Percentiles rank a stretch among this genome's conserved stretches.
Evolutionary conservation across 2,888 invertebrate species (phyloP).

Genomic region (Blastobasis adustella): DNA sequence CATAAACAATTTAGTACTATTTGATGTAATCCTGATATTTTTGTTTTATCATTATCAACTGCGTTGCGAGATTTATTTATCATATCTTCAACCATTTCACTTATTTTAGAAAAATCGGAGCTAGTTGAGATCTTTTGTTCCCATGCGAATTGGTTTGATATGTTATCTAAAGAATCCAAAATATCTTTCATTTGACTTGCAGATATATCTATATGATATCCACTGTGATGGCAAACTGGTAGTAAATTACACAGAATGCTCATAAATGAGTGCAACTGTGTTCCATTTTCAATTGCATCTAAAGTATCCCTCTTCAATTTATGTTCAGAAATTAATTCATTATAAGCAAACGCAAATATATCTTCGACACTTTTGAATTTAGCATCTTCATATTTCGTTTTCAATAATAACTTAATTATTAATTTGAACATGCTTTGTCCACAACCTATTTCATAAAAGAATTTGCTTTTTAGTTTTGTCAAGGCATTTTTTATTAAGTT

Average conservation of each 20-base stretch:
- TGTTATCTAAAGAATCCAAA: constrained; percentile 35
- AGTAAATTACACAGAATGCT: constrained; percentile 44
- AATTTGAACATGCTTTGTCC: constrained; percentile 74
- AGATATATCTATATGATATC: constrained; percentile 29
- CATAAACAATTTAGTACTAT: constrained; percentile 83
- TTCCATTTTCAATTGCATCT: constrained; percentile 58
- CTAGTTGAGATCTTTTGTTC: constrained; percentile 43
- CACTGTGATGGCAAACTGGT: constrained; percentile 33
- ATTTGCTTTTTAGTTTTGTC: constrained; percentile 69
- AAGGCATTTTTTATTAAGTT: constrained; percentile 51
- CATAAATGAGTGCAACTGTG: constrained; percentile 69
- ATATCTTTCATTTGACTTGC: constrained; percentile 24
- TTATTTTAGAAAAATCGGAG: constrained; percentile 87
- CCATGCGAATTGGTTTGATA: constrained; percentile 55
- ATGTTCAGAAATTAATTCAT: constrained; percentile 36
- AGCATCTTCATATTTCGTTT: constrained; percentile 23
- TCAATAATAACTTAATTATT: constrained; percentile 47
- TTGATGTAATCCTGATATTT: constrained; percentile 77
- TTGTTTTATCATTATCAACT: constrained; percentile 36
- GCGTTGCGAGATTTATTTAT: constrained; percentile 45
- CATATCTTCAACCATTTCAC: constrained; percentile 78
- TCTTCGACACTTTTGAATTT: constrained; percentile 38
- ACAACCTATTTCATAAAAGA: constrained; percentile 77
- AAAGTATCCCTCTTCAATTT: constrained; percentile 55
- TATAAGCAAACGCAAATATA: constrained; percentile 45